Conservation (phyloP, 2,113 vertebrate genomes). For the Tyto alba region DNA sequence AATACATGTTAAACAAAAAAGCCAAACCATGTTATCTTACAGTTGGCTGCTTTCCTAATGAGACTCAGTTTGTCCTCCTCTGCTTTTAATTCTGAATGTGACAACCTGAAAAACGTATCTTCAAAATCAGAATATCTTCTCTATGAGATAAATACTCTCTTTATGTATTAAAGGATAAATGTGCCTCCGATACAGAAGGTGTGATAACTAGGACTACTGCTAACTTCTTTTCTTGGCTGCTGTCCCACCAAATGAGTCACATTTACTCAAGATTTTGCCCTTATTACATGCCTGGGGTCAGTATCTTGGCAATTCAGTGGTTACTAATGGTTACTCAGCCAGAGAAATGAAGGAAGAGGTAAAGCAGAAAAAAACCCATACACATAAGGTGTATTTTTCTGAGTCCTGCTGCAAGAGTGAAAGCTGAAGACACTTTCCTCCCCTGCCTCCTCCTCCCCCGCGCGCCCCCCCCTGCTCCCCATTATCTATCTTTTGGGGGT, state of each 20-base stretch:
- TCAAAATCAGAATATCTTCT: background rate
- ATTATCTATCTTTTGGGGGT: background rate
- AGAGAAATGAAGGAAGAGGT: background rate
- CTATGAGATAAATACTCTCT: background rate
- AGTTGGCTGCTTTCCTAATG: background rate
- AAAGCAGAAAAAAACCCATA: background rate
- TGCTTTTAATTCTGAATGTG: background rate
- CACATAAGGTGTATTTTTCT: background rate
- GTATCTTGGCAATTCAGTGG: background rate
- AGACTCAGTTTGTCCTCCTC: background rate
- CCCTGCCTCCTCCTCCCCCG: no score
- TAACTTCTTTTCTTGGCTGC: slow-evolving; percentile 16
- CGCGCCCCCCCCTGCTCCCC: no score
- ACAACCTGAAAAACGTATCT: background rate
- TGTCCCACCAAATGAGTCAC: background rate
- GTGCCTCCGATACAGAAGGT: background rate
- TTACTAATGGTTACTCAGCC: background rate
- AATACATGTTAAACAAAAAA: background rate
- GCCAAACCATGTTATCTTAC: background rate
- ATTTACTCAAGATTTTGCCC: background rate
- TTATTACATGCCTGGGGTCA: background rate
- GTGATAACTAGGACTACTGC: background rate
- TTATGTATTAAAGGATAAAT: background rate
- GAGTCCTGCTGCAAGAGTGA: background rate
- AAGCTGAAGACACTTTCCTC: background rate